Base-by-base conservation (phyloP, 2,113 vertebrate species). In the Fregetta grallaria region DNA sequence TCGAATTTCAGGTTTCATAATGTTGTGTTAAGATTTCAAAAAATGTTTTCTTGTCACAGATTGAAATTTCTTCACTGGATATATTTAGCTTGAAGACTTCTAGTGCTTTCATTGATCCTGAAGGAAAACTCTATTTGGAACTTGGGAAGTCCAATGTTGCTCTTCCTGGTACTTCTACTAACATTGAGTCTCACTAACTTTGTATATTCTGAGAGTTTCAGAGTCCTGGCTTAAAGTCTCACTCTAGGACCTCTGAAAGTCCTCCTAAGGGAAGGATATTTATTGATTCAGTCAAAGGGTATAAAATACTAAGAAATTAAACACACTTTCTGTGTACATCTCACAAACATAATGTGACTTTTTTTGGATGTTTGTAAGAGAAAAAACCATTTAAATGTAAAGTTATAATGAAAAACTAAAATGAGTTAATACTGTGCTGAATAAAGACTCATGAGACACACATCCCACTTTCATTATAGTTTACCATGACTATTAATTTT, bases 401-500 rank as follows among this genome's bases (percentile, higher is more conserved):
- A 7, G 7, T 50, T 82, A 42, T 38, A 72, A 65, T 36, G 36
- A 83, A 21, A 85, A 93, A 26, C 13, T 58, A 73, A 80, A 56
- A 65, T 66, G 4, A 85, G 17, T 66, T 93, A 87, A 88, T 79
- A 59, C 4, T 82, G 16, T 58, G 26, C 22, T 85, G 56, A 83
- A 68, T 88, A 75, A 92, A 91, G 22, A 32, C 80, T 91, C 76
- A n/a, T 1, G 36, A 88, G 88, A 83, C 32, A 67, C 10, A 32
- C 7, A 14, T 70, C 42, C 89, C 88, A 83, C 49, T 92, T 92
- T 78, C 7, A 10, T 83, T 85, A 42, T 16, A 62, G 49, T 87
- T 92, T 93, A 91, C 26, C 7, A 16, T 65, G 36, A 87, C 32
- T 78, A 75, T 70, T 94, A 85, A 78, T 92, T 94, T 90, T 92